These are phyloP conservation scores for Pentalonia nigronervosa DNA, from an alignment of 1,140 invertebrate species.

Conservation along the genomic window DNA sequence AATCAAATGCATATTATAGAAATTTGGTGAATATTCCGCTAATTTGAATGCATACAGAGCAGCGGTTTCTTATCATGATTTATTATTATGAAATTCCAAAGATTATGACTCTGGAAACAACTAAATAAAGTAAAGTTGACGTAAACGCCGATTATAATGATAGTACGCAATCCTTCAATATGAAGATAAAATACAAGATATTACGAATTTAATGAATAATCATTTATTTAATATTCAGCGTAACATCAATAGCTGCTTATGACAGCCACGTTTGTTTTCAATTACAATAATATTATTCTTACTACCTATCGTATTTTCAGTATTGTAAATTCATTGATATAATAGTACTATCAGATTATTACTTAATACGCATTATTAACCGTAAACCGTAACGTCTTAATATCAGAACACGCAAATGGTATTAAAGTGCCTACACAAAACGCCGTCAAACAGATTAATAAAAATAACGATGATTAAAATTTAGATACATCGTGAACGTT, in stretches of 20 bases:
- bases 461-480: background rate
- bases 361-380: background rate
- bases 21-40: background rate
- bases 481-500: too few species aligned
- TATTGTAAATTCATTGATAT: background rate
- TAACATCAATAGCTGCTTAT: background rate
- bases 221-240: background rate
- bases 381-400: background rate
- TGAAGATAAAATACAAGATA: background rate
- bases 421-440: background rate
- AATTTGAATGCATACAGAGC: fast-evolving
- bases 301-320: background rate
- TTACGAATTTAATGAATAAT: background rate
- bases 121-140: background rate
- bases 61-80: background rate
- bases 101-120: background rate
- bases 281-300: background rate
- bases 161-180: too few species aligned
- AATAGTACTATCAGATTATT: background rate
- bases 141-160: too few species aligned
- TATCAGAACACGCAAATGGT: background rate
- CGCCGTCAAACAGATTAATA: background rate
- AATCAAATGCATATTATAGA: background rate
- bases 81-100: background rate
- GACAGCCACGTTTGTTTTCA: background rate